Evolutionary conservation across 2,797 vertebrate species (phyloP).

Genomic region (Pogoniulus pusillus): DNA sequence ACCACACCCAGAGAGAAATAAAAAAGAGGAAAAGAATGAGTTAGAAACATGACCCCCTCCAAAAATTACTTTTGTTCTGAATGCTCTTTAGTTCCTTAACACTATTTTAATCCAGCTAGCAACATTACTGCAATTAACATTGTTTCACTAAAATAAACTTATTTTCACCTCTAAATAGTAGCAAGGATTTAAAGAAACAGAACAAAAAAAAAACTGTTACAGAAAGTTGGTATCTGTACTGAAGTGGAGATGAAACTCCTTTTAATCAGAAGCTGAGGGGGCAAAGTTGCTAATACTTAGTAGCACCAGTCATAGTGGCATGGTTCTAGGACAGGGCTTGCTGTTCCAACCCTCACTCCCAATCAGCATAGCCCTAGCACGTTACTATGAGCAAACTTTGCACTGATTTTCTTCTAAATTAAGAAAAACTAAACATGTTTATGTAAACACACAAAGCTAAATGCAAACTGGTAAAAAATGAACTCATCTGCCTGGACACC

Average conservation of each 20-base stretch:
- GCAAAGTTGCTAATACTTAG: neutral
- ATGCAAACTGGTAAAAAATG: neutral
- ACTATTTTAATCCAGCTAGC: neutral
- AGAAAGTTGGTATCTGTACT: neutral
- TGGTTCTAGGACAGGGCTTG: neutral
- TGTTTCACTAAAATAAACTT: neutral
- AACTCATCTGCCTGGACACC: neutral
- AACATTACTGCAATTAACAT: neutral
- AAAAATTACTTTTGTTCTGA: neutral
- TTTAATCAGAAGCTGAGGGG: neutral
- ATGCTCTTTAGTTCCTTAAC: neutral
- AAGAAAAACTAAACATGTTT: neutral
- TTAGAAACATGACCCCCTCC: neutral
- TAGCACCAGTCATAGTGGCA: neutral
- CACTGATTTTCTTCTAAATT: neutral
- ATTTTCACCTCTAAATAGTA: neutral
- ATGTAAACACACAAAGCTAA: neutral
- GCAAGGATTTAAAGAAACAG: neutral
- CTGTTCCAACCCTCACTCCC: neutral
- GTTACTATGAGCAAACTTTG: neutral
- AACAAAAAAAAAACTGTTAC: neutral
- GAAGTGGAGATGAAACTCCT: neutral
- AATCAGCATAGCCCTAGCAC: neutral
- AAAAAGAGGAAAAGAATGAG: neutral
- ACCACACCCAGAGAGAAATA: conserved; percentile 16